Base-by-base conservation (phyloP, 2,113 vertebrate genomes). In the Zapornia atra region DNA sequence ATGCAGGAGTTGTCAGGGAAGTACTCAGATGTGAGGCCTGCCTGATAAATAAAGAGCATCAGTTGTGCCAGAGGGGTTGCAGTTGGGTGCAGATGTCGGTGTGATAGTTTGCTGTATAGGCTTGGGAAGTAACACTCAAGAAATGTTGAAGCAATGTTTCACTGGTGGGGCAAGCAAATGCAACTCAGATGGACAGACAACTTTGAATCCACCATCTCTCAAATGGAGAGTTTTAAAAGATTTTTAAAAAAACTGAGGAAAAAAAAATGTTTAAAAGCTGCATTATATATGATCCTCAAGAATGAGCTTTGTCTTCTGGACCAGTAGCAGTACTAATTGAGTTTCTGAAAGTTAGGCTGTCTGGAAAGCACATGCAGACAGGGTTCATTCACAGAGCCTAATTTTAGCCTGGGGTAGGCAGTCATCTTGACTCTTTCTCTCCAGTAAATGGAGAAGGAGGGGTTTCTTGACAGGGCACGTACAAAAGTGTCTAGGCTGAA, bases 271-370 rank as follows among this genome's bases (percentile, higher is more conserved):
- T 83, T 92, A 50, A 81, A 78, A 94, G 38, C 29, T 70, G 26
- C 46, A 21, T 89, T 92, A 25, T 88, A 13, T 63, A 5, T 63
- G 53, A 66, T 38, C 38, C 33, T 95, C 15, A 71, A 91, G 82
- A 95, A 77, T 72, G 48, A 82, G 44, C 34, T 92, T 91, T 91
- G 46, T 79, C 54, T 89, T 72, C 90, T 95, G 82, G 40, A 90
- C 70, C 42, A 66, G 57, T 50, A 82, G 34, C 53, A 36, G 28
- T 92, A 85, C 82, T 92, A 82, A 84, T 85, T 85, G 78, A 73
- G 63, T 70, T 91, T 89, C 92, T 92, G 71, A 57, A 93, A 93
- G 93, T 87, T 85, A 85, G 87, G 68, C 94, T 91, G 21, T 53
- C 73, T 91, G 92, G 71, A 85, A 96, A 93, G 83, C 88, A 42